phyloP scores from a whole-genome alignment of 2,113 vertebrate species.

The Protobothrops flavoviridis region DNA sequence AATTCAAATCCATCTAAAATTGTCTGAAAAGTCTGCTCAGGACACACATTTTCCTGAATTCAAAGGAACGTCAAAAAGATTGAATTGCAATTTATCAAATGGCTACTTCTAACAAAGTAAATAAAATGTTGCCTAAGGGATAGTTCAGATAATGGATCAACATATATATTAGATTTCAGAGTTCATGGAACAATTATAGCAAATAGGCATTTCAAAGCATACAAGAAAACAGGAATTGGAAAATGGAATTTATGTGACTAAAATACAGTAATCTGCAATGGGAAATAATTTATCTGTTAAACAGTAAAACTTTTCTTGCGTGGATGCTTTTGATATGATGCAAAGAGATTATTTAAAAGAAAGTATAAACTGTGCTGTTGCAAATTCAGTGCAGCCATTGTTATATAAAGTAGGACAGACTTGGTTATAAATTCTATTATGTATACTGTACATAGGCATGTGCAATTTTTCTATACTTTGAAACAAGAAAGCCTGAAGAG shows the following conservation, averaged over 20 bases:
- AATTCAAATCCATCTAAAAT: not conserved
- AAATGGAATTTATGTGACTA: slow-evolving; percentile 15
- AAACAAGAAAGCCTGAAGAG: not conserved
- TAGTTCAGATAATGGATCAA: slow-evolving; percentile 25
- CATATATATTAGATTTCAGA: slow-evolving; percentile 14
- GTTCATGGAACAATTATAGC: slow-evolving; percentile 14
- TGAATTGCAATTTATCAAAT: slow-evolving; percentile 34
- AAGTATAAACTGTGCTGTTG: not conserved
- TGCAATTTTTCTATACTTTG: not conserved
- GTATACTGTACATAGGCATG: not conserved
- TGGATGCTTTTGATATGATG: slow-evolving; percentile 1
- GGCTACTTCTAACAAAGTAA: slow-evolving; percentile 42
- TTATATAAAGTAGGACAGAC: not conserved
- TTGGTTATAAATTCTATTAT: not conserved
- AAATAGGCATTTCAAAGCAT: slow-evolving; percentile 30
- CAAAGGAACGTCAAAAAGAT: slow-evolving; percentile 40
- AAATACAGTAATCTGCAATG: not conserved
- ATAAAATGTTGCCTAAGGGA: slow-evolving; percentile 31
- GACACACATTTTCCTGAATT: slow-evolving; percentile 26
- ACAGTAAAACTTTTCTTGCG: not conserved
- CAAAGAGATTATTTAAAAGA: not conserved
- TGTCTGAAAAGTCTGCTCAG: not conserved
- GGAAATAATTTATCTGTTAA: slow-evolving; percentile 9
- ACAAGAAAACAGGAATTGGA: not conserved
- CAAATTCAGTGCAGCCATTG: not conserved